Base-by-base conservation (phyloP, 2,888 invertebrate genomes). In the Leucozona laternaria region DNA sequence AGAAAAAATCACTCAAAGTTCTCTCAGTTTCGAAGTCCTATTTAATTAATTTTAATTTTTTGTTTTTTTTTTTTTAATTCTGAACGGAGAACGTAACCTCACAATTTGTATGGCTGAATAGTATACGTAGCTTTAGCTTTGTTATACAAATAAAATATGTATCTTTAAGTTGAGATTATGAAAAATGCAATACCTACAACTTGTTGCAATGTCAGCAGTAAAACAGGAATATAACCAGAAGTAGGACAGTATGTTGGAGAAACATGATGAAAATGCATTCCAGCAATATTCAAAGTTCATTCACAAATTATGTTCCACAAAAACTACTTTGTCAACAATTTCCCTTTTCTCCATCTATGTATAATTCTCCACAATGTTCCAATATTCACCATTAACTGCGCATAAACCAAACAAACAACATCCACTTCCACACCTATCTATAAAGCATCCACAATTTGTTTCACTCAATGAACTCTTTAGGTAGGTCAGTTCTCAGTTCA, bases 401-500 rank as follows among this genome's bases (percentile, higher is more conserved):
- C 81, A 81, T 37, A 13, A n/a, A 13, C 72, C 15, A 50, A 31
- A 73, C 60, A 43, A 43, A 62, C 28, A 64, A 20, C 17, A 76
- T 28, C 25, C 25, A 70, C 37, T 68, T 20, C 40, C 40, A 22
- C 71, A 53, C 25, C 20, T n/a, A 10, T 11, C n/a, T n/a, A n/a
- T n/a, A n/a, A n/a, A n/a, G n/a, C 40, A 31, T 81, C 85, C 72
- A 85, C 76, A 68, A 43, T 60, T 77, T 55, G 80, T 45, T 45
- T 57, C 53, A 8, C 31, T 15, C 31, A 34, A 43, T 71, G 43
- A 82, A 71, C 55, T 60, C 34, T 43, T 72, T 62, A 73, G 85
- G 85, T 81, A 85, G 85, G 85, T 85, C 85, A 81, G 66, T 66
- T 20, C n/a, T 15, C 17, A 22, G 15, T 22, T 55, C 31, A 31